Conservation (phyloP, 2,888 invertebrate genomes). For the Ypsolopha sequella region DNA sequence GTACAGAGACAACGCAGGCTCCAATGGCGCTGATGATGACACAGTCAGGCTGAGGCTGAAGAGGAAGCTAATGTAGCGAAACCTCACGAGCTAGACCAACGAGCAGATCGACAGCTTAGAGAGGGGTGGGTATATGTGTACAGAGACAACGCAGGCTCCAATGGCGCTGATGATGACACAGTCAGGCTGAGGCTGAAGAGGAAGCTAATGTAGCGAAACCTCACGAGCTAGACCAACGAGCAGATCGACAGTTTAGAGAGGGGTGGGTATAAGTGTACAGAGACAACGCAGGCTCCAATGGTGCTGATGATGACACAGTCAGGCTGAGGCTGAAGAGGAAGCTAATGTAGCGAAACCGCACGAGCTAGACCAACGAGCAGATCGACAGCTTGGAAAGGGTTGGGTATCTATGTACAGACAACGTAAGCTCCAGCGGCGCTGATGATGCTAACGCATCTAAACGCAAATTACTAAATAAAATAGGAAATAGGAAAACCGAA, state of each 20-base stretch:
- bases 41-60: conserved; percentile 93
- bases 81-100: conserved; percentile 97
- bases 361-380: conserved; percentile 98
- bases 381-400: conserved; percentile 98
- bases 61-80: conserved; percentile 95
- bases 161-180: conserved; percentile 86
- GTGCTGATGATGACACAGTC: conserved; percentile 87
- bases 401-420: conserved; percentile 85
- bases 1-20: conserved; percentile 88
- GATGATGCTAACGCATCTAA: conserved; percentile 72
- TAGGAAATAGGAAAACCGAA: not conserved
- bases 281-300: conserved; percentile 87
- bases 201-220: conserved; percentile 96
- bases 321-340: conserved; percentile 94
- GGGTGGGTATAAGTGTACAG: conserved; percentile 88
- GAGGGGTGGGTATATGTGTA: conserved; percentile 89
- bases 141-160: conserved; percentile 88
- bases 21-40: conserved; percentile 84
- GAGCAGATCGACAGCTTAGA: conserved; percentile 98
- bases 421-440: conserved; percentile 85
- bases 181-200: conserved; percentile 92
- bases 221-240: conserved; percentile 98
- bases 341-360: conserved; percentile 96
- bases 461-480: not conserved
- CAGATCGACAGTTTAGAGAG: conserved; percentile 98